Conservation (phyloP, 2,888 invertebrate genomes). For the Aphidius colemani region DNA sequence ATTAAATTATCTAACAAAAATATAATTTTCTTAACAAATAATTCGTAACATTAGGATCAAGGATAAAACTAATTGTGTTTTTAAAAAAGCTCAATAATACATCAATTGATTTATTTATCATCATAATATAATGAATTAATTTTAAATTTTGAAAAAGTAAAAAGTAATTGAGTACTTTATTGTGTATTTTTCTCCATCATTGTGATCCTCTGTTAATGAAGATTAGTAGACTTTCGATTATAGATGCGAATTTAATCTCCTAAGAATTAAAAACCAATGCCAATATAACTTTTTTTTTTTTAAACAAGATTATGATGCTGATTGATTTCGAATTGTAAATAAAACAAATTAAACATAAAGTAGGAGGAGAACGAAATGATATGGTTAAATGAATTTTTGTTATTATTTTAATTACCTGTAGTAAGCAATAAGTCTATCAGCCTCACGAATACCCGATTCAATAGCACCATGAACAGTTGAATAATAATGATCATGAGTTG, state of each 20-base stretch:
- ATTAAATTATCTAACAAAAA: slow-evolving; percentile 30
- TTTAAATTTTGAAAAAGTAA: slow-evolving; percentile 6
- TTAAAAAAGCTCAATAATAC: too few relatives aligned
- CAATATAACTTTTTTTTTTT: slow-evolving; percentile 1
- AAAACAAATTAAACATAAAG: not conserved
- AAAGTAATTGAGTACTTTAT: not conserved
- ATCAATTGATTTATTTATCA: too few relatives aligned
- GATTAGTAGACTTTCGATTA: slow-evolving; percentile 42
- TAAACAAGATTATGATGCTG: not conserved
- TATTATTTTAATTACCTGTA: slow-evolving; percentile 43
- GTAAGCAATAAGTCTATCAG: slow-evolving; percentile 63
- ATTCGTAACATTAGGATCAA: too few relatives aligned
- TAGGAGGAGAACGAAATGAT: not conserved
- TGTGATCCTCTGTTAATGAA: slow-evolving; percentile 40
- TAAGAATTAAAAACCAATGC: slow-evolving; percentile 40
- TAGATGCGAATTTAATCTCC: slow-evolving; percentile 49
- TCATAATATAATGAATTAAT: not conserved
- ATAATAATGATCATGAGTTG: slow-evolving; percentile 69
- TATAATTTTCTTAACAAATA: slow-evolving; percentile 39
- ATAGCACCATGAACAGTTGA: slow-evolving; percentile 75
- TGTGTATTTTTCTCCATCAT: slow-evolving; percentile 36
- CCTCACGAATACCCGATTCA: slow-evolving; percentile 76
- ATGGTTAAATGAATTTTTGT: not conserved
- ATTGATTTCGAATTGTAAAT: not conserved
- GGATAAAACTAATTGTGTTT: too few relatives aligned